Evolutionary conservation across 2,888 invertebrate species (phyloP).

Genomic region (Callyntrura sp.): DNA sequence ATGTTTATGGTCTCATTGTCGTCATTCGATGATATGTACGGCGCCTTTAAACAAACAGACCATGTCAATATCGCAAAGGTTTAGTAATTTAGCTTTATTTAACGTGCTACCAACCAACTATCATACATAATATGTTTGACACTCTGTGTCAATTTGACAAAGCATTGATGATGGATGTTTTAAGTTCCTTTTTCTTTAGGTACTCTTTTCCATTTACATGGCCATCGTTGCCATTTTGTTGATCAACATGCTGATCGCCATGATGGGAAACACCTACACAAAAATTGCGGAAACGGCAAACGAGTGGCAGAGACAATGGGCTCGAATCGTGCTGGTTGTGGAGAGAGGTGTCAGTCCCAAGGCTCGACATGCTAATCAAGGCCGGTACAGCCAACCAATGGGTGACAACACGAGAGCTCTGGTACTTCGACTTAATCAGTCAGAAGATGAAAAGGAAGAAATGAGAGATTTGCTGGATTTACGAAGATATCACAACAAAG

Average conservation of each 20-base stretch:
- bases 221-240: too few relatives aligned
- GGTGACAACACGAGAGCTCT: conserved; percentile 93
- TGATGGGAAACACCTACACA: conserved; percentile 99
- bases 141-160: too few relatives aligned
- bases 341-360: conserved; percentile 98
- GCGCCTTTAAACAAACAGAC: conserved; percentile 94
- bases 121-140: too few relatives aligned
- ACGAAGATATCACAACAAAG: conserved; percentile 93
- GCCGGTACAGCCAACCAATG: conserved; percentile 98
- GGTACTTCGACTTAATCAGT: conserved; percentile 95
- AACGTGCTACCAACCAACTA: too few relatives aligned
- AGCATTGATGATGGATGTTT: too few relatives aligned
- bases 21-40: conserved; percentile 97
- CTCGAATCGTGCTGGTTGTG: conserved; percentile 97
- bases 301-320: conserved; percentile 99
- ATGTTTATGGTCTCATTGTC: conserved; percentile 98
- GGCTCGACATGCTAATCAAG: conserved; percentile 93
- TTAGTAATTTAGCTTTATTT: too few relatives aligned
- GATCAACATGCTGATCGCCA: conserved; percentile 99
- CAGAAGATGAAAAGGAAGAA: conserved; percentile 97
- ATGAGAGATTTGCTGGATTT: conserved; percentile 96
- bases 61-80: conserved; percentile 96
- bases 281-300: conserved; percentile 99
- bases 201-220: too few relatives aligned
- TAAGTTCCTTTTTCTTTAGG: too few relatives aligned